Conservation (phyloP, 1,140 invertebrate genomes). For the Arion vulgaris region DNA sequence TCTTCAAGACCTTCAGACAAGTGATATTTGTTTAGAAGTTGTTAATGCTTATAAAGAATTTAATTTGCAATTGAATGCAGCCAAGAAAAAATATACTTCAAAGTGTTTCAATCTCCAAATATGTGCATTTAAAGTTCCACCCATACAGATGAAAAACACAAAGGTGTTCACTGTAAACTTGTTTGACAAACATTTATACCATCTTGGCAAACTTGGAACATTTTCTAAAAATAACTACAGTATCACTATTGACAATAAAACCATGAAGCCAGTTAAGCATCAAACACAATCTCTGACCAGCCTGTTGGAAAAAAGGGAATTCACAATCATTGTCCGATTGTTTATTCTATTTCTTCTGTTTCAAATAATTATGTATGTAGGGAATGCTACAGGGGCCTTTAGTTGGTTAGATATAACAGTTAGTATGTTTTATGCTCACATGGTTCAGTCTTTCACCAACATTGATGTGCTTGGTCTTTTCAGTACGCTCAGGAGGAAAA, state of each 20-base stretch:
- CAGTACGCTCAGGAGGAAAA: no score
- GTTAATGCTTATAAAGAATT: slow-evolving; percentile 47
- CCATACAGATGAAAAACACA: not conserved
- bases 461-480: no score
- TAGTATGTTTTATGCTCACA: not conserved
- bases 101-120: not conserved
- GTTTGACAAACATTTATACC: not conserved
- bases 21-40: slow-evolving; percentile 63
- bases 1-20: slow-evolving; percentile 60
- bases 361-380: not conserved
- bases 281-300: not conserved
- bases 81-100: slow-evolving; percentile 19
- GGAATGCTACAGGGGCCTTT: not conserved
- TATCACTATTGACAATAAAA: not conserved
- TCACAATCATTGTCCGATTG: not conserved
- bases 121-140: not conserved
- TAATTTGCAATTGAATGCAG: slow-evolving; percentile 16
- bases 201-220: not conserved
- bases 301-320: not conserved
- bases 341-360: not conserved
- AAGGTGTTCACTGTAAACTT: not conserved
- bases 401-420: not conserved
- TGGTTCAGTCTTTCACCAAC: not conserved
- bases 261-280: not conserved
- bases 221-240: not conserved